phyloP scores from a whole-genome alignment of 1,140 invertebrate genomes.

The Micrasema longulum region DNA sequence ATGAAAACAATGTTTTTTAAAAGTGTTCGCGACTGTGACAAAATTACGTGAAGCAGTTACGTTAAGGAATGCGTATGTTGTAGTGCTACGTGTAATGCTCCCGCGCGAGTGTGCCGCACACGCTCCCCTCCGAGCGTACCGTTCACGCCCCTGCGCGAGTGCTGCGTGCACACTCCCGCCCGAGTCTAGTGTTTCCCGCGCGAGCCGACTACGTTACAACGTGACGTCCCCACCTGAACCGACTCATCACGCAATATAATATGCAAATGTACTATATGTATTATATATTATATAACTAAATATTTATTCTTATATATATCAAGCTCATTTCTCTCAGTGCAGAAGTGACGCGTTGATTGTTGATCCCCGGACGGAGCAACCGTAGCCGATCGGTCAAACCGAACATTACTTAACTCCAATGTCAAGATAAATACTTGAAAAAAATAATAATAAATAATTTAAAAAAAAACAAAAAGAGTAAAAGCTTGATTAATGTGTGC shows the following conservation, averaged over 20 bases:
- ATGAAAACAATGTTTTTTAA: too few relatives aligned
- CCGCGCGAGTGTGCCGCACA: too few relatives aligned
- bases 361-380: slow-evolving; percentile 27
- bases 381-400: slow-evolving; percentile 30
- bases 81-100: slow-evolving; percentile 4
- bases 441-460: slow-evolving; percentile 4
- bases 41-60: background rate
- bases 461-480: slow-evolving; percentile 39
- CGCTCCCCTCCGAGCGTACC: too few relatives aligned
- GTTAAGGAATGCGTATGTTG: background rate
- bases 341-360: slow-evolving; percentile 41
- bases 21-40: background rate
- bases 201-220: background rate
- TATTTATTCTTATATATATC: slow-evolving; percentile 48
- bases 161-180: too few relatives aligned
- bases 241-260: background rate
- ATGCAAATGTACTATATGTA: slow-evolving; percentile 33
- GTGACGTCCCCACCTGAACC: background rate
- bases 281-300: slow-evolving; percentile 35
- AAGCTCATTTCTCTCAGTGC: slow-evolving; percentile 29
- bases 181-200: too few relatives aligned
- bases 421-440: slow-evolving; percentile 8
- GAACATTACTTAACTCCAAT: slow-evolving; percentile 9
- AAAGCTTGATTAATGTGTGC: slow-evolving; percentile 54
- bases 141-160: too few relatives aligned